Percentiles rank a stretch among this genome's conserved stretches.
phyloP scores from a whole-genome alignment of 2,797 vertebrate species.

The Platyrinchus mystaceus region DNA sequence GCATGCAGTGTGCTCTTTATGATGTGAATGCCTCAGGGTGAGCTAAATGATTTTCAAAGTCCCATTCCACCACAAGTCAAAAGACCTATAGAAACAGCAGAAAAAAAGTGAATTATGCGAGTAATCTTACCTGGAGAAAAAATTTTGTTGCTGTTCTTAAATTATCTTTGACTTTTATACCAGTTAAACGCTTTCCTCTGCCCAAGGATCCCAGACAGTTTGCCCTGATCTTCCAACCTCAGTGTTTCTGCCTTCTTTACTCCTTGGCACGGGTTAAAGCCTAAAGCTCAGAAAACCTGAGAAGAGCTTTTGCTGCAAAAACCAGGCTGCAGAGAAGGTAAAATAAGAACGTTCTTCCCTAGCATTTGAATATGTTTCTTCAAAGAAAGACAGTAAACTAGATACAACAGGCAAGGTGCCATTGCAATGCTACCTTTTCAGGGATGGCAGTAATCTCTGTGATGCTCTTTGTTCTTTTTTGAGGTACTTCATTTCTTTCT shows the following conservation, averaged over 20 bases:
- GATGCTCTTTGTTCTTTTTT: background rate
- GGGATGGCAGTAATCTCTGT: background rate
- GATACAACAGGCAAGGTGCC: background rate
- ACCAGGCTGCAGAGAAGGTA: background rate
- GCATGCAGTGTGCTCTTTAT: background rate
- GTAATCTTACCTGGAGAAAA: background rate
- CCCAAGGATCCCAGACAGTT: background rate
- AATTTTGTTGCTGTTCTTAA: background rate
- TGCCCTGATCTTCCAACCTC: background rate
- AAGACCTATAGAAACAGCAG: background rate
- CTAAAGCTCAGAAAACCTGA: background rate
- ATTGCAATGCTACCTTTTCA: background rate
- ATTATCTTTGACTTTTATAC: background rate
- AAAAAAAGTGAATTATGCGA: background rate
- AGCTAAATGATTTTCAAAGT: background rate
- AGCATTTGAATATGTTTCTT: background rate
- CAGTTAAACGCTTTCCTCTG: background rate
- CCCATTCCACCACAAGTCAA: background rate
- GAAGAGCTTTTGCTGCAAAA: background rate
- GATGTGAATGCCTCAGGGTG: background rate
- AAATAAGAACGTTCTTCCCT: background rate
- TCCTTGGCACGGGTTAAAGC: background rate
- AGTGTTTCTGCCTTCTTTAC: background rate
- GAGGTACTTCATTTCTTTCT: background rate
- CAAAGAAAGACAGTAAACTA: background rate